These are phyloP conservation scores for Propithecus deckenii DNA, from an alignment of 2,797 vertebrate species.

Conservation along the genomic window DNA sequence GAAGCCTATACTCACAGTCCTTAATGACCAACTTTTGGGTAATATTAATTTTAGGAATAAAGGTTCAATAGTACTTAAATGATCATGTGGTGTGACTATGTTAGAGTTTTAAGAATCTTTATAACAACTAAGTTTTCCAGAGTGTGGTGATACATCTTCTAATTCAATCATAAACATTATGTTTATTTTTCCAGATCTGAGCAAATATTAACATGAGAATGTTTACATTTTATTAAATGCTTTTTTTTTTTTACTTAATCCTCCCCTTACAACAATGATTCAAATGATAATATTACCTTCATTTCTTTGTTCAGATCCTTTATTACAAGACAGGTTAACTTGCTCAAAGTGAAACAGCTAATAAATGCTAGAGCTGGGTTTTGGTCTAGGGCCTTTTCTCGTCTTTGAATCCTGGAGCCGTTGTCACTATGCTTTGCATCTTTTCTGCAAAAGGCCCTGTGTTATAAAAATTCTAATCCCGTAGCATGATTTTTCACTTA, in stretches of 20 bases:
- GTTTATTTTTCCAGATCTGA: background rate
- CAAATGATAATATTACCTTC: conserved; percentile 2
- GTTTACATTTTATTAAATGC: background rate
- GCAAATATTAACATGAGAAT: conserved; percentile 1
- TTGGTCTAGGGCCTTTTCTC: background rate
- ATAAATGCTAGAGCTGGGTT: background rate
- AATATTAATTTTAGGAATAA: conserved; percentile 25
- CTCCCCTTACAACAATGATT: background rate
- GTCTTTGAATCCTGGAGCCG: background rate
- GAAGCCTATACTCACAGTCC: background rate
- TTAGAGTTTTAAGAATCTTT: background rate
- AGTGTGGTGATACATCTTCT: background rate
- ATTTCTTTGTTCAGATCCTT: background rate
- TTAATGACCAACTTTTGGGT: background rate
- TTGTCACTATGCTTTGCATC: background rate
- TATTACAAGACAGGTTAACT: conserved; percentile 33
- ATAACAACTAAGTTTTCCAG: background rate
- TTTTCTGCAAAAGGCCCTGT: background rate
- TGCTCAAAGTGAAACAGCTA: background rate
- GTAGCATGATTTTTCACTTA: background rate
- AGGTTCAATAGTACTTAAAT: background rate
- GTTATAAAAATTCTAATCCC: background rate
- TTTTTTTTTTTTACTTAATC: background rate
- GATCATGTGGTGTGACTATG: background rate
- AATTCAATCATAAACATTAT: background rate